Base-by-base conservation (phyloP, 1,140 invertebrate species). In the Drosophila seguyi region DNA sequence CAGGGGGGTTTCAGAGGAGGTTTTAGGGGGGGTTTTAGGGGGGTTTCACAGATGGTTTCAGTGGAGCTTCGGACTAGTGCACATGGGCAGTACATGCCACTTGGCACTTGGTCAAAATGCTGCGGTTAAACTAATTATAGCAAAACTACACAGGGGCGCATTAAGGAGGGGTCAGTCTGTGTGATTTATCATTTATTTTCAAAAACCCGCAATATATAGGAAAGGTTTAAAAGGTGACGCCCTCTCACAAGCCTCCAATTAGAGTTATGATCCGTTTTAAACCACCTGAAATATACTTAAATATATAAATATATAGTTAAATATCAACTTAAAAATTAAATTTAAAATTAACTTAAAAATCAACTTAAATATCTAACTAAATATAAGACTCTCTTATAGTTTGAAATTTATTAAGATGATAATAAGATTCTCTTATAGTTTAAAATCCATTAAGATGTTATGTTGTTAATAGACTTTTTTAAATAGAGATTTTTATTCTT, bases 41-140 rank as follows among this genome's bases (percentile, higher is more conserved):
- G 39, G 38, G 42, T 22, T 20, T 13, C 6, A 13, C 11, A 11
- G 42, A 34, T 44, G 52, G 20, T 27, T 48, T 48, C 1, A n/a
- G 7, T 48, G 45, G 22, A 25, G 45, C 45, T 48, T 10, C 25
- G 25, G 25, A 27, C 45, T n/a, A 36, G 27, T 76, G 66, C 73
- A 75, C 42, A 56, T 47, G 53, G 44, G 31, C 47, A 44, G 42
- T 75, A 76, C 74, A 76, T 76, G 74, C 62, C 74, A 73, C 75
- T 82, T 74, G 58, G 67, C 68, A 80, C 76, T 79, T 75, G 78
- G 61, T 58, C 69, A 65, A 75, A 62, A 80, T 52, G 42, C 52
- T 76, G 55, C 45, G 83, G 61, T 58, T 75, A 75, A 82, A 83
- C 83, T 87, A 86, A 86, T 86, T 86, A 87, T 86, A 75, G 82